Evolutionary conservation across 92 coral and sea anemone genomes (phyloP), one percentile per base, ranked within the genome.

Genomic region (Zoanthus solanderi): DNA sequence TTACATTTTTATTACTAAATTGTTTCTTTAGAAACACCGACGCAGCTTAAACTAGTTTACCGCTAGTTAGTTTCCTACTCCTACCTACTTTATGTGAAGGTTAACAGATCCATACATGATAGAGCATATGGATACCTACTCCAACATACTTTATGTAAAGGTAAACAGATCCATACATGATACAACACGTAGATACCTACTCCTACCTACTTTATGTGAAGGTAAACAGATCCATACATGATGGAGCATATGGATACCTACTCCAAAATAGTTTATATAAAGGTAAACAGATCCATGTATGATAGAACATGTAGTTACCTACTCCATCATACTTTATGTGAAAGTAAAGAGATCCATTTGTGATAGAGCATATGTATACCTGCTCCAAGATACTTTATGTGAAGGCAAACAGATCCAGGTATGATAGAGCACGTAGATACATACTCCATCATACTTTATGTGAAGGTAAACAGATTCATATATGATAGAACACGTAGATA

Each of bases 131-230:
- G 98, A 95, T 76, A 95, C 99, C 0, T 95, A 95, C 78, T 97
- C 99, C 13, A 97, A 97, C 87, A 95, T 97, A 78, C 95, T 95
- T 44, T 97, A 95, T 87, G 98, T 97, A 11, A 95, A 95, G 94
- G 99, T 97, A 30, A 23, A 67, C 11, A 7, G 66, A 97, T 65
- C 97, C 98, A n/a, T 97, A 81, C 54, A 92, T 91, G 10, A 85
- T 95, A 47, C 96, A 97, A 28, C 95, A 97, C 78, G 91, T 95
- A 92, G 99, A 97, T 79, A 93, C 99, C 0, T 97, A 95, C 78
- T 96, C 99, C 16, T 95, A 96, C 87, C 95, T 96, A 77, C 96
- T 96, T 42, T 95, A 95, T 86, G 99, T 95, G 13, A 95, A 95
- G 94, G 99, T 96, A 23, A 16, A 14, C 5, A 16, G 13, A 13